Percentiles rank a stretch among this genome's conserved stretches.
These are phyloP conservation scores for Cenopis cana DNA, from an alignment of 2,888 invertebrate genomes.

Conservation along the genomic window DNA sequence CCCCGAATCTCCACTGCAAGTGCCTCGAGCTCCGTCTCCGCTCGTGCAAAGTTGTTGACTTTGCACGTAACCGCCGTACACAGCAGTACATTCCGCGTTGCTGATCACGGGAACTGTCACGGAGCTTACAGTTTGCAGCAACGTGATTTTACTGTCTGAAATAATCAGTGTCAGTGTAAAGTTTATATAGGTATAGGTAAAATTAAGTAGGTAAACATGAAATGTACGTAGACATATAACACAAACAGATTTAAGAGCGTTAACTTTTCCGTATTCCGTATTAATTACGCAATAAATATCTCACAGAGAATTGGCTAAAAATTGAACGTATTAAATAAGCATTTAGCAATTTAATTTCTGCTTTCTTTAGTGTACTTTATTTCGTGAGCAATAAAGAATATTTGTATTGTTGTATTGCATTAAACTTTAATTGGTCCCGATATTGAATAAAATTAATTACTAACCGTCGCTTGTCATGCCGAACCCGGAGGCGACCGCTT, in stretches of 20 bases:
- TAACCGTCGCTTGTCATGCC: constrained; percentile 58
- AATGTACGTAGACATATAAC: too few species aligned
- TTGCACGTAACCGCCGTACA: constrained; percentile 55
- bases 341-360: too few species aligned
- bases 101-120: constrained; percentile 50
- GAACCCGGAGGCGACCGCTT: constrained; percentile 65
- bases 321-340: too few species aligned
- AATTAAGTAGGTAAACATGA: neutral
- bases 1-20: constrained; percentile 65
- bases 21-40: constrained; percentile 54
- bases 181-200: too few species aligned
- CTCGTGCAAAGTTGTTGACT: constrained; percentile 62
- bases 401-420: too few species aligned
- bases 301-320: constrained; percentile 5
- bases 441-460: constrained; percentile 35
- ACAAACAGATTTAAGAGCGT: too few species aligned
- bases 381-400: too few species aligned
- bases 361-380: too few species aligned
- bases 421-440: constrained; percentile 46
- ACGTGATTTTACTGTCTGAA: constrained; percentile 19
- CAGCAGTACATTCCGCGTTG: constrained; percentile 53
- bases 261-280: too few species aligned
- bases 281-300: neutral
- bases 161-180: too few species aligned
- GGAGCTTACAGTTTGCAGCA: constrained; percentile 25